These are phyloP conservation scores for Megamerina dolium DNA, from an alignment of 2,888 invertebrate species.

Conservation along the genomic window DNA sequence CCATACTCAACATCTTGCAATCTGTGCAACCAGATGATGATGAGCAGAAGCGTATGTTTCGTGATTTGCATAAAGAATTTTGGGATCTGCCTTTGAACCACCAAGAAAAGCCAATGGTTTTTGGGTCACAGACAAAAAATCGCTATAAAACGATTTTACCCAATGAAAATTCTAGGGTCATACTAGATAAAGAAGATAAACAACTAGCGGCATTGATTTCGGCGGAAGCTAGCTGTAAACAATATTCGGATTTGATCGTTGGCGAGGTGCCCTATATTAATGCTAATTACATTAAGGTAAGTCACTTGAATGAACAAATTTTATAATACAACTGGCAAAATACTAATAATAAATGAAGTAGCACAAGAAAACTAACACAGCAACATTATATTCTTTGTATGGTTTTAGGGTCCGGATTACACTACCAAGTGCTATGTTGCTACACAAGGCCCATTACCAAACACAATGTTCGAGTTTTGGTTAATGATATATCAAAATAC, in stretches of 20 bases:
- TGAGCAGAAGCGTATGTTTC: slow-evolving; percentile 58
- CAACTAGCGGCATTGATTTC: slow-evolving; percentile 19
- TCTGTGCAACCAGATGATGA: slow-evolving; percentile 52
- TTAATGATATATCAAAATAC: slow-evolving; percentile 67
- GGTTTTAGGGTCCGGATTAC: slow-evolving; percentile 77
- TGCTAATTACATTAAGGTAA: slow-evolving; percentile 87
- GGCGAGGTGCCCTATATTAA: slow-evolving; percentile 69
- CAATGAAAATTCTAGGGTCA: slow-evolving; percentile 80
- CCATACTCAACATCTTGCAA: slow-evolving; percentile 27
- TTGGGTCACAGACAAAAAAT: slow-evolving; percentile 84
- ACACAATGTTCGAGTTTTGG: slow-evolving; percentile 90
- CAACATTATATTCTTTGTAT: slow-evolving; percentile 2
- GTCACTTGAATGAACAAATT: too few relatives aligned
- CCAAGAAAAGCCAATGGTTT: slow-evolving; percentile 82
- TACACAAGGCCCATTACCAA: slow-evolving; percentile 85
- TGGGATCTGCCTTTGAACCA: slow-evolving; percentile 92
- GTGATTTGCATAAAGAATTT: slow-evolving; percentile 78
- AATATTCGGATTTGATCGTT: slow-evolving; percentile 37
- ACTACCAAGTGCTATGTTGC: slow-evolving; percentile 83
- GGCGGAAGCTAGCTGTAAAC: slow-evolving; percentile 5
- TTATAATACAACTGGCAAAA: too few relatives aligned
- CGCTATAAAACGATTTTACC: slow-evolving; percentile 85
- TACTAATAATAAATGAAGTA: too few relatives aligned
- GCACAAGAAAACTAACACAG: too few relatives aligned
- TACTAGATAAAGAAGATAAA: slow-evolving; percentile 50